A percentile compares a stretch with the other conserved stretches of the same genome.
phyloP scores from a whole-genome alignment of 2,113 vertebrate species.

The Phasianus colchicus region DNA sequence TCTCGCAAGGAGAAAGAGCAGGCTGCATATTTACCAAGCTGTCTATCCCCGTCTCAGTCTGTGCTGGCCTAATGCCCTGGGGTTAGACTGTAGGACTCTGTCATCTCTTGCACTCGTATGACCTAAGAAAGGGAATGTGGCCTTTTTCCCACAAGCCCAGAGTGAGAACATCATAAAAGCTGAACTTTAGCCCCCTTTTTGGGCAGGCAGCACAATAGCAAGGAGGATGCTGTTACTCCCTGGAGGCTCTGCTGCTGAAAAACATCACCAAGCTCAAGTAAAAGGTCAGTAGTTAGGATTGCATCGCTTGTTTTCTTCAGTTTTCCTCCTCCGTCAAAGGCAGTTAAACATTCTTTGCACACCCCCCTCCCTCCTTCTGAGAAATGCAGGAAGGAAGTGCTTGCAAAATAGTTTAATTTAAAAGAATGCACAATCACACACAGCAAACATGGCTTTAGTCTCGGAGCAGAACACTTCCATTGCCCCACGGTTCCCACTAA shows the following conservation, averaged over 20 bases:
- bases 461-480: neutral
- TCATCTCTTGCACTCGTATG: slow-evolving; percentile 70
- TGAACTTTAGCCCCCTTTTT: slow-evolving; percentile 74
- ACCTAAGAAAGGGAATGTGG: slow-evolving; percentile 73
- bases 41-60: slow-evolving; percentile 35
- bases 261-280: slow-evolving; percentile 69
- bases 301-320: slow-evolving; percentile 71
- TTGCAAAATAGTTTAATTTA: slow-evolving; percentile 72
- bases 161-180: slow-evolving; percentile 77
- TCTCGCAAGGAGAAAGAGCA: slow-evolving; percentile 30
- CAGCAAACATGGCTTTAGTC: neutral
- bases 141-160: slow-evolving; percentile 73
- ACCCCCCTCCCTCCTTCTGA: slow-evolving; percentile 68
- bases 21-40: slow-evolving; percentile 34
- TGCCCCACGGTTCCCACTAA: neutral
- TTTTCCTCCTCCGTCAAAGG: slow-evolving; percentile 66
- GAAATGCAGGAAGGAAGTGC: slow-evolving; percentile 76
- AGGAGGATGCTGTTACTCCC: slow-evolving; percentile 75
- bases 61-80: slow-evolving; percentile 54
- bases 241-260: slow-evolving; percentile 65
- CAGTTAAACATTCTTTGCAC: slow-evolving; percentile 65
- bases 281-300: slow-evolving; percentile 72
- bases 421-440: slow-evolving; percentile 44
- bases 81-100: slow-evolving; percentile 60
- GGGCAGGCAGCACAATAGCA: slow-evolving; percentile 71